Conservation (phyloP, 2,888 invertebrate species). For the Phengaris arion region DNA sequence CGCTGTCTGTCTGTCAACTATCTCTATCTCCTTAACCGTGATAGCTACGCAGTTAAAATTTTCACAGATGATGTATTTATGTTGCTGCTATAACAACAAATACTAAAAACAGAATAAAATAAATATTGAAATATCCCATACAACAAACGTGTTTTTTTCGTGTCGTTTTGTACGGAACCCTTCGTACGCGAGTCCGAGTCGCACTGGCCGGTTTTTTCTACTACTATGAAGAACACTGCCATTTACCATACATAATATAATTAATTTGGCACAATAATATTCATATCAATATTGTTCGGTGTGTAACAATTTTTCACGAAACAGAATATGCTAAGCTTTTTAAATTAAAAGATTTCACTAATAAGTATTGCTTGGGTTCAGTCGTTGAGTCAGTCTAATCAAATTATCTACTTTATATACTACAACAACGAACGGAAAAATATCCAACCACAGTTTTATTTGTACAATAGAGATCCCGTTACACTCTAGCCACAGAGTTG, state of each 20-base stretch:
- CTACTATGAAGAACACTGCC: constrained; percentile 21
- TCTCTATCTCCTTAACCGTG: too few species aligned
- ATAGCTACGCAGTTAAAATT: too few species aligned
- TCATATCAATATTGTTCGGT: constrained; percentile 36
- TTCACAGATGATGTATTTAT: too few species aligned
- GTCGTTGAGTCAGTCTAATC: constrained; percentile 73
- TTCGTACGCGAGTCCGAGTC: too few species aligned
- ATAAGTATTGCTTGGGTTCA: constrained; percentile 78
- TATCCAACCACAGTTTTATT: constrained; percentile 27
- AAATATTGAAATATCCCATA: too few species aligned
- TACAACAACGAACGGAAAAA: constrained; percentile 29
- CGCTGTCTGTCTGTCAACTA: too few species aligned
- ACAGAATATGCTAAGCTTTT: constrained; percentile 32
- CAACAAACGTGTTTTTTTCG: too few species aligned
- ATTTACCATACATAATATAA: constrained; percentile 29
- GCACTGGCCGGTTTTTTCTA: too few species aligned
- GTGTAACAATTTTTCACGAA: constrained; percentile 11
- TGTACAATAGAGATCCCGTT: constrained; percentile 27
- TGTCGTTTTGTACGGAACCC: too few species aligned
- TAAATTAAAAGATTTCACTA: constrained; percentile 58
- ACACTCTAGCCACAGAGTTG: neutral
- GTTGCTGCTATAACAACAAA: too few species aligned
- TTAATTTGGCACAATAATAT: constrained; percentile 68
- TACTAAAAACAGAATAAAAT: too few species aligned
- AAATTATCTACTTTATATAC: constrained; percentile 36